phyloP scores from a whole-genome alignment of 2,113 vertebrate genomes.

The Penelope pileata region DNA sequence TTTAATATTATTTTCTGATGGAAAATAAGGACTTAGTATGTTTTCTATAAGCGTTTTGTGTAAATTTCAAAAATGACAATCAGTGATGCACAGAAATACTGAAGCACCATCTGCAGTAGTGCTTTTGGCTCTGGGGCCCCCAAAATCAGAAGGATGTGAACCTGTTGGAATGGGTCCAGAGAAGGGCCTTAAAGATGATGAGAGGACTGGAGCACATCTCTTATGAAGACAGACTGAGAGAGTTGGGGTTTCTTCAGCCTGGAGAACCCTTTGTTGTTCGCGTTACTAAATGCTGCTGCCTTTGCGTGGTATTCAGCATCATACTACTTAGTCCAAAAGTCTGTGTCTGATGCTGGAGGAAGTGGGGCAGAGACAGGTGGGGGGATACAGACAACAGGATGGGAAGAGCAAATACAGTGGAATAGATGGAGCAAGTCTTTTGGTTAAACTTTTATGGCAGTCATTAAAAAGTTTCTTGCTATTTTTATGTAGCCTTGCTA shows the following conservation, averaged over 20 bases:
- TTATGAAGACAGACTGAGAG: not conserved
- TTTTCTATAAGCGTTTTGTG: not conserved
- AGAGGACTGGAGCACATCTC: not conserved
- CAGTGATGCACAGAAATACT: not conserved
- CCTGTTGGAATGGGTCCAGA: not conserved
- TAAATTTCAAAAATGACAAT: not conserved
- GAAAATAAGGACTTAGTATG: not conserved
- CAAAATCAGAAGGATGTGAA: not conserved
- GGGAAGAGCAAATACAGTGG: not conserved
- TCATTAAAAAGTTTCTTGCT: not conserved
- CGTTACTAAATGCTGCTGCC: not conserved
- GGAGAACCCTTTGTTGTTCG: not conserved
- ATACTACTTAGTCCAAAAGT: accelerated
- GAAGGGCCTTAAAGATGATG: not conserved
- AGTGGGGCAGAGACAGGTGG: accelerated
- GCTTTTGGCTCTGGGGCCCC: not conserved
- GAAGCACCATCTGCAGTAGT: not conserved
- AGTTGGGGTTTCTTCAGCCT: not conserved
- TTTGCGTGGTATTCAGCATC: not conserved
- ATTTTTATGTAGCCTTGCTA: not conserved
- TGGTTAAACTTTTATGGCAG: not conserved
- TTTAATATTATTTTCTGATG: not conserved
- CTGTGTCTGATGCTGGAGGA: not conserved
- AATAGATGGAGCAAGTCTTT: not conserved
- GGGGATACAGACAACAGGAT: not conserved